These are phyloP conservation scores for Furcula furcula DNA, from an alignment of 2,888 invertebrate genomes.

Conservation along the genomic window DNA sequence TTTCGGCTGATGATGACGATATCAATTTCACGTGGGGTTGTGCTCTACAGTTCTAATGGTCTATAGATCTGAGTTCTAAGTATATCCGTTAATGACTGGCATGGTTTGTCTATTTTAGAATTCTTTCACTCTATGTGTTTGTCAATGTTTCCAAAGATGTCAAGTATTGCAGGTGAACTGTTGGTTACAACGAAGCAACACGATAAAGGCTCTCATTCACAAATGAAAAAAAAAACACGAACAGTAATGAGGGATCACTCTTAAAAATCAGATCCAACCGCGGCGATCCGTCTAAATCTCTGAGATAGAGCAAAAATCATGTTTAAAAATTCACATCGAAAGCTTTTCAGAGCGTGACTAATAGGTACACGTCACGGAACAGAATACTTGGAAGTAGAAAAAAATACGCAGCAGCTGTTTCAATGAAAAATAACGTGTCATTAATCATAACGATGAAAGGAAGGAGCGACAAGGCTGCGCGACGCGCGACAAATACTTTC, in stretches of 20 bases:
- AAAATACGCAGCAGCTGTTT: conserved; percentile 75
- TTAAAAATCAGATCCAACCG: conserved; percentile 38
- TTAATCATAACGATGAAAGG: conserved; percentile 75
- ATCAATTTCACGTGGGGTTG: too few species aligned
- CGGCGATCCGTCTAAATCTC: conserved; percentile 37
- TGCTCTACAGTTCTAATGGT: too few species aligned
- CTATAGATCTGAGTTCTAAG: too few species aligned
- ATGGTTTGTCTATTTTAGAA: too few species aligned
- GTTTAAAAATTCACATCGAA: conserved; percentile 59
- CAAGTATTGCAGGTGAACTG: too few species aligned
- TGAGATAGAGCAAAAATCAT: conserved; percentile 44
- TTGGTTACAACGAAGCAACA: too few species aligned
- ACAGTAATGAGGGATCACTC: conserved; percentile 29
- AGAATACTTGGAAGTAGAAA: conserved; percentile 68
- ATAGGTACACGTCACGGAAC: conserved; percentile 69
- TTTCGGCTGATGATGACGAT: too few species aligned
- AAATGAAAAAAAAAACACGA: conserved; percentile 28
- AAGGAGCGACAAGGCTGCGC: conserved; percentile 57
- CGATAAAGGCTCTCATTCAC: conserved; percentile 18
- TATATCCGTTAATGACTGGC: too few species aligned
- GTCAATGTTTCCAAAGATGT: conserved; percentile 13
- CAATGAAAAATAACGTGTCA: conserved; percentile 76
- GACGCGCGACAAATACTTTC: conserved; percentile 68
- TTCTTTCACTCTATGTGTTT: conserved; percentile 19
- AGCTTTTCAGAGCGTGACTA: conserved; percentile 68